phyloP scores from a whole-genome alignment of 2,797 vertebrate genomes.

The Crocodylus rhombifer region DNA sequence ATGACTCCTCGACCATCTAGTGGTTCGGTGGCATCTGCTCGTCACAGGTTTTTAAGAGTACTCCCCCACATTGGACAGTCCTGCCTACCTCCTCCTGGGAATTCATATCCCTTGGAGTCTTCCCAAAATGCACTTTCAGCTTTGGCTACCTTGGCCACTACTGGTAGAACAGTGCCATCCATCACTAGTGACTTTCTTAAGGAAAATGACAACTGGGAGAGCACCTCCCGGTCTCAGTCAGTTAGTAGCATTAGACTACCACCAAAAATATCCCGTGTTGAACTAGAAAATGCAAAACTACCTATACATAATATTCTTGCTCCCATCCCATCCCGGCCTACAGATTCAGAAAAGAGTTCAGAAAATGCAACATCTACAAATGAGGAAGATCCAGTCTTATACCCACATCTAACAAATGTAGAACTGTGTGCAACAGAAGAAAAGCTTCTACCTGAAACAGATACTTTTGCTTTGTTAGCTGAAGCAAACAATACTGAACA shows the following conservation, averaged over 20 bases:
- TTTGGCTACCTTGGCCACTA: slow-evolving; percentile 67
- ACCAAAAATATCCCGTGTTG: slow-evolving; percentile 85
- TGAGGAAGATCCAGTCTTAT: slow-evolving; percentile 63
- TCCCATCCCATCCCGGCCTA: slow-evolving; percentile 83
- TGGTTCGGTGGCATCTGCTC: slow-evolving; percentile 80
- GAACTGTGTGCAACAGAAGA: slow-evolving; percentile 72
- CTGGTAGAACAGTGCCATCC: slow-evolving; percentile 78
- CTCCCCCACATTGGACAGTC: slow-evolving; percentile 88
- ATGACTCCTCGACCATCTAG: slow-evolving; percentile 82
- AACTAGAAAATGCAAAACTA: slow-evolving; percentile 84
- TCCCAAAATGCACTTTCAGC: slow-evolving; percentile 78
- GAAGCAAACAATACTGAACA: slow-evolving; percentile 80
- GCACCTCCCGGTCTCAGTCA: slow-evolving; percentile 71
- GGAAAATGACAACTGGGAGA: slow-evolving; percentile 88
- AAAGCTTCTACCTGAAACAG: slow-evolving; percentile 75
- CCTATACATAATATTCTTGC: slow-evolving; percentile 85
- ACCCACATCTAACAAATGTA: slow-evolving; percentile 50
- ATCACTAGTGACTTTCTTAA: slow-evolving; percentile 83
- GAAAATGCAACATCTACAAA: slow-evolving; percentile 57
- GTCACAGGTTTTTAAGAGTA: slow-evolving; percentile 85
- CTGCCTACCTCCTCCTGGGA: slow-evolving; percentile 87
- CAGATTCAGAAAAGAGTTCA: slow-evolving; percentile 61
- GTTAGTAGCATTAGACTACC: slow-evolving; percentile 82
- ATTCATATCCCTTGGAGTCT: slow-evolving; percentile 70
- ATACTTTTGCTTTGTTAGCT: slow-evolving; percentile 76